Evolutionary conservation across 2,797 vertebrate species (phyloP).

Genomic region (Lemur catta): DNA sequence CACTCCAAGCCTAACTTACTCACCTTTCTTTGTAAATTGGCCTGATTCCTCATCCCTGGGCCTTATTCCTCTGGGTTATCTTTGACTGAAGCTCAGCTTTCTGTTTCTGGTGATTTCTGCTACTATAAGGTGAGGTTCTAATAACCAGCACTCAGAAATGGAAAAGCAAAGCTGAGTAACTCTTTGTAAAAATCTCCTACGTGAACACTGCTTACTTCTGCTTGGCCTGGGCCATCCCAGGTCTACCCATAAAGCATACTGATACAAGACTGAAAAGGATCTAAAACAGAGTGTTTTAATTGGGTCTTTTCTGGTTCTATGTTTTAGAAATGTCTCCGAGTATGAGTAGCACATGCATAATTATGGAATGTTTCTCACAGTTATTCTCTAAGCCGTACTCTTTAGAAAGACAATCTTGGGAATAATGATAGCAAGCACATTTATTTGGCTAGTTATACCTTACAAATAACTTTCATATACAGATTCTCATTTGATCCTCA

Average conservation of each 20-base stretch:
- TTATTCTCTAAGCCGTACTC: background rate
- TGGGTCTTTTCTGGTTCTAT: background rate
- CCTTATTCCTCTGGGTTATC: background rate
- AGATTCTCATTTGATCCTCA: slow-evolving; percentile 36
- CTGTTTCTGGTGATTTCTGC: background rate
- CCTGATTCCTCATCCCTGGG: background rate
- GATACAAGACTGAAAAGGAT: background rate
- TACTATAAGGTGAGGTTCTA: background rate
- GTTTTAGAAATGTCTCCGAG: background rate
- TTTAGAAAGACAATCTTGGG: slow-evolving; percentile 9
- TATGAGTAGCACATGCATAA: background rate
- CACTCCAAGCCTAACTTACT: background rate
- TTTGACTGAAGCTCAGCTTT: background rate
- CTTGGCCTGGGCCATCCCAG: background rate
- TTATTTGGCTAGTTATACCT: slow-evolving; percentile 30
- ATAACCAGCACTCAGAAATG: background rate
- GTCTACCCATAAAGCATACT: background rate
- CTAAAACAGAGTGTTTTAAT: background rate
- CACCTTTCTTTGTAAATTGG: background rate
- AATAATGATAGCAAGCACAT: slow-evolving; percentile 5
- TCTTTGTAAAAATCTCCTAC: background rate
- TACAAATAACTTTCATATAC: slow-evolving; percentile 30
- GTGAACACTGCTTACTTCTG: background rate
- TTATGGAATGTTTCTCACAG: background rate
- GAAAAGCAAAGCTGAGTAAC: background rate